Conservation (phyloP, 30 jellyfish, hydroid and myxozoan genomes). For the Aurelia sp. region DNA sequence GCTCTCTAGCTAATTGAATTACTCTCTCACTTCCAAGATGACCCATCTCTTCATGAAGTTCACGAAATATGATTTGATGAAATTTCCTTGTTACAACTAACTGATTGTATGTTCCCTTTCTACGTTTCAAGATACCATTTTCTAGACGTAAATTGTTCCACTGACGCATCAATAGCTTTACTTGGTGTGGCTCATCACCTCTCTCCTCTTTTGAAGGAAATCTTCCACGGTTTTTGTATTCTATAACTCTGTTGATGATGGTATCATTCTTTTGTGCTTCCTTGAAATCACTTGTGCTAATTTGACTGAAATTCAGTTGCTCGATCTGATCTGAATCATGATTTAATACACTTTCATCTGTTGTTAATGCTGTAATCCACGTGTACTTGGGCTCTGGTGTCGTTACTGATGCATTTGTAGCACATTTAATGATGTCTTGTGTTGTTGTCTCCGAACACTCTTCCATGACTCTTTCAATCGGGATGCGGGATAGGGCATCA, state of each 20-base stretch:
- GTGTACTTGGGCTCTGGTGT: conserved; percentile 17
- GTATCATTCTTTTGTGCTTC: neutral
- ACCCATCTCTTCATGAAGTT: conserved; percentile 25
- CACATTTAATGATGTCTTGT: neutral
- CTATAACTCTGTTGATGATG: too few relatives aligned
- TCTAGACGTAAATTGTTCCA: too few relatives aligned
- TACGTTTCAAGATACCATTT: neutral
- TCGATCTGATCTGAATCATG: neutral
- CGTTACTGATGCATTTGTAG: neutral
- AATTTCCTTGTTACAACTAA: conserved; percentile 7
- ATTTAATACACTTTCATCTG: neutral
- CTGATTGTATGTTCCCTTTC: conserved; percentile 13
- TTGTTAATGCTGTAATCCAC: conserved; percentile 8
- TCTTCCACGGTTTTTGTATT: too few relatives aligned
- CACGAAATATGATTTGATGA: neutral
- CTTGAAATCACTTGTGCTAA: neutral
- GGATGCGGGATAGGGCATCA: conserved; percentile 32
- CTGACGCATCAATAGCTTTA: conserved; percentile 2
- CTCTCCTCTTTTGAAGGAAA: neutral
- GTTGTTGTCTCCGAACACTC: neutral
- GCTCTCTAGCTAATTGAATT: conserved; percentile 18
- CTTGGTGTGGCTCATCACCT: neutral
- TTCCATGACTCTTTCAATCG: neutral
- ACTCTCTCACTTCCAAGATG: conserved; percentile 40
- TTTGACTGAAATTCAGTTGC: conserved; percentile 1